Percentiles rank a stretch among this genome's conserved stretches.
phyloP scores from a whole-genome alignment of 1,140 invertebrate species.

The Daktulosphaira vitifoliae region DNA sequence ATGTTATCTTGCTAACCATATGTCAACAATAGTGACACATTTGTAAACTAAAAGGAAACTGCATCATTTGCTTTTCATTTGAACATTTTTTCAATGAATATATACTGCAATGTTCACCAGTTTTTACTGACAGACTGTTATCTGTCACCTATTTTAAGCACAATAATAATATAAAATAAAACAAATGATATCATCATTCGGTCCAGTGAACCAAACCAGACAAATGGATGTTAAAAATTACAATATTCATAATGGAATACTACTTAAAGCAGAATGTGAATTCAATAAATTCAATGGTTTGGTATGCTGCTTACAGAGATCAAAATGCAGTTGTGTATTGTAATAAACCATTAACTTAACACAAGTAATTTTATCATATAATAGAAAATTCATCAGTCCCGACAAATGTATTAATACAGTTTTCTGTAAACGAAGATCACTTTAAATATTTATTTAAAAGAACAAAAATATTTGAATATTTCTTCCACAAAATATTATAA shows the following conservation, averaged over 20 bases:
- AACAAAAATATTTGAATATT: too few species aligned
- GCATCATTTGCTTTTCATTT: not conserved
- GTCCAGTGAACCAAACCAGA: slow-evolving; percentile 31
- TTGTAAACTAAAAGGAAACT: not conserved
- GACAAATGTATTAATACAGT: too few species aligned
- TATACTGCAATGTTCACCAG: not conserved
- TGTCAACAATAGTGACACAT: slow-evolving; percentile 25
- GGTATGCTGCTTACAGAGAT: too few species aligned
- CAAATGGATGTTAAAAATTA: slow-evolving; percentile 23
- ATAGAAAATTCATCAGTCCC: too few species aligned
- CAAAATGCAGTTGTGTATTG: too few species aligned
- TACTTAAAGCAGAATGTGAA: too few species aligned
- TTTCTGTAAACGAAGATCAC: too few species aligned
- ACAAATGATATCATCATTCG: slow-evolving; percentile 5
- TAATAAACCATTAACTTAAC: too few species aligned
- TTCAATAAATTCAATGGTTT: too few species aligned
- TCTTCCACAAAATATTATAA: too few species aligned
- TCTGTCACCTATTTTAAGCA: not conserved
- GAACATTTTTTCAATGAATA: slow-evolving; percentile 18
- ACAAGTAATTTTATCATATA: too few species aligned
- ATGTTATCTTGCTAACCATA: slow-evolving; percentile 28
- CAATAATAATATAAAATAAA: not conserved
- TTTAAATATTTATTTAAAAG: too few species aligned
- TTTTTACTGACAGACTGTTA: not conserved
- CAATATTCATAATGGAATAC: slow-evolving; percentile 21